Percentiles rank a stretch among this genome's conserved stretches.
Conservation (phyloP, 2,797 vertebrate genomes). For the Prunella strophiata region DNA sequence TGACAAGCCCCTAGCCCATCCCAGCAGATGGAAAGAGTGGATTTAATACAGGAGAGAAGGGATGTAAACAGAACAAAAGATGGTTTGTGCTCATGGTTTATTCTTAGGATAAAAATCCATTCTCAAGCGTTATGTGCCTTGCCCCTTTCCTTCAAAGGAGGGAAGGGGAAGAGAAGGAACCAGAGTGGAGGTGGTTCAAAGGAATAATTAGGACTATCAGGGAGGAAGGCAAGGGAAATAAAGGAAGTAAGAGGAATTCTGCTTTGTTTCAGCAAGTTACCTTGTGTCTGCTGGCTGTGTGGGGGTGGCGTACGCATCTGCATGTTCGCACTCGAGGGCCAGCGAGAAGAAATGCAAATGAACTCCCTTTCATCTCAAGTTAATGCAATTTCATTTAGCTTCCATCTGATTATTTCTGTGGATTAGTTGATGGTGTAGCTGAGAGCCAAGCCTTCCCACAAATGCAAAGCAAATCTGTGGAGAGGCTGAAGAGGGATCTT, state of each 20-base stretch:
- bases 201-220: neutral
- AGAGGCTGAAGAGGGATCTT: neutral
- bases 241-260: neutral
- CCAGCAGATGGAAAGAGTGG: neutral
- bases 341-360: slow-evolving; percentile 20
- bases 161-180: neutral
- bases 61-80: neutral
- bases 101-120: neutral
- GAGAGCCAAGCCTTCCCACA: slow-evolving; percentile 5
- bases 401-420: slow-evolving; percentile 3
- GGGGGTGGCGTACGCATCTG: neutral
- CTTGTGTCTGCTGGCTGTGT: neutral
- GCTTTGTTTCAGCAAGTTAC: slow-evolving; percentile 38
- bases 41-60: neutral
- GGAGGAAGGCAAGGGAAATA: neutral
- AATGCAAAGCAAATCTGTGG: slow-evolving; percentile 9
- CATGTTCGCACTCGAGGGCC: neutral
- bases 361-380: slow-evolving; percentile 44
- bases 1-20: neutral
- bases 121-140: neutral
- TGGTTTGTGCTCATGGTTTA: neutral
- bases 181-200: slow-evolving; percentile 16
- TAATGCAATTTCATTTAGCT: slow-evolving; percentile 26
- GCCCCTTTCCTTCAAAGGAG: neutral
- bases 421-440: neutral